Conservation (phyloP, 2,113 vertebrate genomes). For the Pelmatolapia mariae region DNA sequence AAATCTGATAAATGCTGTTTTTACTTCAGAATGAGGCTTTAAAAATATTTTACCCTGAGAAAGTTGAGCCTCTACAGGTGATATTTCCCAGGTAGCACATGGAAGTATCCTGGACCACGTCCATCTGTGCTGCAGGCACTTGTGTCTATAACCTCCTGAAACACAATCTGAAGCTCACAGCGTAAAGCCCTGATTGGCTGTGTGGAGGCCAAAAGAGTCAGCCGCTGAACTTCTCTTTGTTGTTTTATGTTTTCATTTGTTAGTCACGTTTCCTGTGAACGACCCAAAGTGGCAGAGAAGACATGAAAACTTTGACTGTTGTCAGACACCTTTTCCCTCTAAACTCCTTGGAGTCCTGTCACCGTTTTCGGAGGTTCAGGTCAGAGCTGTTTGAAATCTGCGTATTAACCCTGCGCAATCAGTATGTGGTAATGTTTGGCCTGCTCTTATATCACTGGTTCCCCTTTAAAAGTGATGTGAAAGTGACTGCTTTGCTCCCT, state of each 20-base stretch:
- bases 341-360: not conserved
- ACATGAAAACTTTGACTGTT: not conserved
- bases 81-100: not conserved
- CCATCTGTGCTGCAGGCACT: not conserved
- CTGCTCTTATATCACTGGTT: not conserved
- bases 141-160: not conserved
- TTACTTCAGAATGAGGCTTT: not conserved
- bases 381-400: not conserved
- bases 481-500: not conserved
- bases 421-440: not conserved
- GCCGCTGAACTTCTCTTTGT: not conserved
- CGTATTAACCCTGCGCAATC: not conserved
- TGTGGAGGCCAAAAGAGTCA: not conserved
- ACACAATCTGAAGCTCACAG: not conserved
- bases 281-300: not conserved
- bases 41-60: not conserved
- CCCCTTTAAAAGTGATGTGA: not conserved
- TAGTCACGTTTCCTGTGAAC: not conserved
- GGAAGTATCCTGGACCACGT: too few relatives aligned
- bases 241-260: not conserved
- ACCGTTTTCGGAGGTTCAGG: not conserved
- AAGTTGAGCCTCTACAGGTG: not conserved
- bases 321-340: not conserved
- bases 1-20: not conserved
- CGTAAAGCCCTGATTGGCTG: not conserved